These are phyloP conservation scores for Archilochus colubris DNA, from an alignment of 2,113 vertebrate species.

Conservation along the genomic window DNA sequence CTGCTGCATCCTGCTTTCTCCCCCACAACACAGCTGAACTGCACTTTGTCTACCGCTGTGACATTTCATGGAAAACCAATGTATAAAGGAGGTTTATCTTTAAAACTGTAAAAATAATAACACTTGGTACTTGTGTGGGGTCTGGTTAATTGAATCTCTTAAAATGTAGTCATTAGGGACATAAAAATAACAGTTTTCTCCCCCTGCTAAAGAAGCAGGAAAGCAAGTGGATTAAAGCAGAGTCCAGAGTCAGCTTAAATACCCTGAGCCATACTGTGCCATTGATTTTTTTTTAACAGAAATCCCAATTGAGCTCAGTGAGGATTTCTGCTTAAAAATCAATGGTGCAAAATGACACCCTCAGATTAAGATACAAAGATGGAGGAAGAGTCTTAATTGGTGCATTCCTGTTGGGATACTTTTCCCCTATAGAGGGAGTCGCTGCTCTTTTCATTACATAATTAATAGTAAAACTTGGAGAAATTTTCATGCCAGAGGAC, in stretches of 20 bases:
- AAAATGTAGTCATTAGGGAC: background rate
- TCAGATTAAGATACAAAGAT: slow-evolving; percentile 34
- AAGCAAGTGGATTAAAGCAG: background rate
- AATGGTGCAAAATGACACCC: slow-evolving; percentile 13
- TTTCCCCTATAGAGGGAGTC: slow-evolving; percentile 47
- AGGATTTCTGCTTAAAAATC: slow-evolving; percentile 48
- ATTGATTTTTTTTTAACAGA: slow-evolving; percentile 54
- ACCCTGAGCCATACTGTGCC: background rate
- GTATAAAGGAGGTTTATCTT: slow-evolving; percentile 17
- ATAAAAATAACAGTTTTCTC: background rate
- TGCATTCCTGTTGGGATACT: background rate
- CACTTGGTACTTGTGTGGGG: background rate
- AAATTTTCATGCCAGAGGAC: background rate
- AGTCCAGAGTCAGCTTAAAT: background rate
- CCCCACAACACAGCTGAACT: slow-evolving; percentile 45
- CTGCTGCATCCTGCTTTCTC: slow-evolving; percentile 57
- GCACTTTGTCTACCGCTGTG: slow-evolving; percentile 30
- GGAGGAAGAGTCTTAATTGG: slow-evolving; percentile 8
- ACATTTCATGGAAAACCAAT: slow-evolving; percentile 31
- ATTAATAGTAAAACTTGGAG: background rate
- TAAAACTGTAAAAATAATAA: slow-evolving; percentile 41
- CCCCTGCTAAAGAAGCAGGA: background rate
- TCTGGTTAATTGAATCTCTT: slow-evolving; percentile 19
- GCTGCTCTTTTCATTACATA: slow-evolving; percentile 23
- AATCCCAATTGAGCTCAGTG: background rate